Percentiles rank a stretch among this genome's conserved stretches.
Conservation (phyloP, 2,113 vertebrate genomes). For the Albula glossodonta region DNA sequence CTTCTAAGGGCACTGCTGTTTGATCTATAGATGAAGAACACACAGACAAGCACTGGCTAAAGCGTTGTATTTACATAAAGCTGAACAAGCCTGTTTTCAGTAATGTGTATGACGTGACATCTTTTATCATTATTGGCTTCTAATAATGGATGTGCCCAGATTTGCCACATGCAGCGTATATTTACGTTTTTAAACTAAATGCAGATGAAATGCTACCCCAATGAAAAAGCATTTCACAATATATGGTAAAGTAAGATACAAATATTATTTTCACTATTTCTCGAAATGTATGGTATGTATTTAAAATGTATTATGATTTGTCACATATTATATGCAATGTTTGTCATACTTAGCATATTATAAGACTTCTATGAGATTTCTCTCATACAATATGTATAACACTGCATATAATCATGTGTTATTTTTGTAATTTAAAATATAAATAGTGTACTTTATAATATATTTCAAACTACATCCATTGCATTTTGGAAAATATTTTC, state of each 20-base stretch:
- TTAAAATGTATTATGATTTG: background rate
- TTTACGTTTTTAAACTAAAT: constrained; percentile 56
- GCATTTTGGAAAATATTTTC: background rate
- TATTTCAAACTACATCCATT: background rate
- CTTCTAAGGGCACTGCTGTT: constrained; percentile 31
- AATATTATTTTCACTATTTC: background rate
- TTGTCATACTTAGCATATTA: background rate
- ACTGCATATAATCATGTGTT: background rate
- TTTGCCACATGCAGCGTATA: constrained; percentile 39
- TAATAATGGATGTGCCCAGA: background rate
- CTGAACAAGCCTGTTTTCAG: constrained; percentile 68
- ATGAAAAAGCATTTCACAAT: background rate
- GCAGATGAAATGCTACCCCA: background rate
- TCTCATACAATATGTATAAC: too few relatives aligned
- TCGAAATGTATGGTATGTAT: background rate
- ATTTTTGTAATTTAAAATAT: too few relatives aligned
- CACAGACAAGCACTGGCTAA: constrained; percentile 41
- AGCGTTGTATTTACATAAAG: constrained; percentile 49
- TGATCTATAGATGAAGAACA: background rate
- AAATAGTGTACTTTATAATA: background rate
- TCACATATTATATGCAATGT: background rate
- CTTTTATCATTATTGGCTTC: constrained; percentile 34
- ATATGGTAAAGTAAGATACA: background rate
- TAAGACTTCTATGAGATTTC: too few relatives aligned
- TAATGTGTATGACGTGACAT: constrained; percentile 13